Percentiles rank a stretch among this genome's conserved stretches.
Evolutionary conservation across 2,888 invertebrate species (phyloP).

Genomic region (Apeira syringaria): DNA sequence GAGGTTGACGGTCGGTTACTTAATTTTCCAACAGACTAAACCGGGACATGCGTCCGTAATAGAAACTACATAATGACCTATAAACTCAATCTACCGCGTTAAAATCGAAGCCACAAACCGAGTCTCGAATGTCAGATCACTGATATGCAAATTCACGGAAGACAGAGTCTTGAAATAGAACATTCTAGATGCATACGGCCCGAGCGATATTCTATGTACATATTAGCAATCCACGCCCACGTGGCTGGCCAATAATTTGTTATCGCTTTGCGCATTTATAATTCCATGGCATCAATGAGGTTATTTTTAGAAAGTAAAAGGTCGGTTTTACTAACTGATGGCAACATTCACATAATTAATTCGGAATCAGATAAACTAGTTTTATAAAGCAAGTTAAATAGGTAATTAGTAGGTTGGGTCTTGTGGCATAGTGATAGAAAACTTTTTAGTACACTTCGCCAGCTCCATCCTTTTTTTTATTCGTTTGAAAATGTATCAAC

Average conservation of each 20-base stretch:
- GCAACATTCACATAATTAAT: no score
- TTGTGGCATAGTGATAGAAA: no score
- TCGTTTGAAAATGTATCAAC: no score
- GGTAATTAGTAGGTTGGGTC: no score
- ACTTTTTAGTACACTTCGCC: no score
- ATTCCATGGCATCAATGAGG: neutral
- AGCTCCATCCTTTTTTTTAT: no score
- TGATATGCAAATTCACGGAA: conserved; percentile 25
- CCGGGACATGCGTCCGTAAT: conserved; percentile 19
- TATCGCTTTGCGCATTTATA: neutral
- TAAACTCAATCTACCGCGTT: conserved; percentile 28
- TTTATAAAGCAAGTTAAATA: no score
- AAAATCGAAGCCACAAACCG: conserved; percentile 29
- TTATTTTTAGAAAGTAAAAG: neutral
- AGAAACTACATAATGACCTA: conserved; percentile 23
- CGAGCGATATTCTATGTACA: neutral
- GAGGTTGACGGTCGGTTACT: conserved; percentile 1
- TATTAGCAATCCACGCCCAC: neutral
- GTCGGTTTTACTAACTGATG: neutral
- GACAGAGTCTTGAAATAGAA: conserved; percentile 9
- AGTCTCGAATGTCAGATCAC: conserved; percentile 25
- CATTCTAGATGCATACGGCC: conserved; percentile 4
- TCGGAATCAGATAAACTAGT: no score
- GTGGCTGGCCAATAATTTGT: neutral
- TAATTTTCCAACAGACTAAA: conserved; percentile 16